Percentiles rank a stretch among this genome's conserved stretches.
Evolutionary conservation across 2,113 vertebrate genomes (phyloP).

Genomic region (Prietella phreatophila): DNA sequence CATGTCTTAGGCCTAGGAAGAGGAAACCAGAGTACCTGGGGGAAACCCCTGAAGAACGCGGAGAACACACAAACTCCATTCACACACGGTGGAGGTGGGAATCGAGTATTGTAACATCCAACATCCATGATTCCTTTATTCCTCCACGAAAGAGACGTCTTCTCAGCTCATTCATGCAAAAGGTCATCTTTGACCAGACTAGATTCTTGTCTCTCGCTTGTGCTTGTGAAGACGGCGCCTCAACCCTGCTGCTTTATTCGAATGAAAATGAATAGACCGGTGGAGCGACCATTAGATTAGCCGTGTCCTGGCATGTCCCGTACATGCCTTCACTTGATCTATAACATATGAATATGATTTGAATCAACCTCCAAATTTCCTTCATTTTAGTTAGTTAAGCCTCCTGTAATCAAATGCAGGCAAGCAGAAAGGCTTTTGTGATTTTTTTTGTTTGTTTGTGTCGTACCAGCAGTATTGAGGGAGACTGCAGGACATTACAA

Average conservation of each 20-base stretch:
- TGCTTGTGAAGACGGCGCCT: not conserved
- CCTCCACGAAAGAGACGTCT: not conserved
- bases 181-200: not conserved
- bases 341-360: not conserved
- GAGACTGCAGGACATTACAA: not conserved
- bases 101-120: not conserved
- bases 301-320: no score
- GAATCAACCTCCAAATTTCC: not conserved
- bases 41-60: no score
- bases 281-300: not conserved
- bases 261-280: not conserved
- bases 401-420: not conserved
- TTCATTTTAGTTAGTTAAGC: not conserved
- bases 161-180: not conserved
- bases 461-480: not conserved
- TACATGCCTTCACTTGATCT: not conserved
- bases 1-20: no score
- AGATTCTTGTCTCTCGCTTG: not conserved
- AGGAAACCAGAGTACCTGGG: no score
- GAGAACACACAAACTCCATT: no score
- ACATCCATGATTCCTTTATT: not conserved
- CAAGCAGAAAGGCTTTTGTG: not conserved
- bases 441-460: not conserved
- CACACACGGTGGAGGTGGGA: no score
- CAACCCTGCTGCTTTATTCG: not conserved